Base-by-base conservation (phyloP, 1,140 invertebrate genomes). In the Drosophila sp. region DNA sequence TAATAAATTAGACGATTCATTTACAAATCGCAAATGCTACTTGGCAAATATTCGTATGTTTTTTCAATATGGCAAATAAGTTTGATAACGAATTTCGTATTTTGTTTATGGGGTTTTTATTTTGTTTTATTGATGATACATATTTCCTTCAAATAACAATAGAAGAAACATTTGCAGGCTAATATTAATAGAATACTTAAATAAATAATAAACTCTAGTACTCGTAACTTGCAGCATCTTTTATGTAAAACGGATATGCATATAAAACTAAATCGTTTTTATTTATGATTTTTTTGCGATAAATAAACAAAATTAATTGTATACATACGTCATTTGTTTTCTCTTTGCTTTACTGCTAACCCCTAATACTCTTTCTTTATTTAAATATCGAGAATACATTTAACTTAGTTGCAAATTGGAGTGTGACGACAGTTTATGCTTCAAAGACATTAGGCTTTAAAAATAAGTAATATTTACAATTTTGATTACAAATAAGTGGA, bases 251-350 rank as follows among this genome's bases (percentile, higher is more conserved):
- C 70, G 70, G 62, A 86, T 86, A 64, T 59, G 62, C 69, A 67
- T 77, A 78, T 14, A 41, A 50, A 79, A 69, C 65, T 74, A 79
- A 79, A 83, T 76, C 61, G 70, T 67, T 81, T 84, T 73, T 84
- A 62, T 70, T 74, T 74, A 67, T 70, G 58, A 56, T 80, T 77
- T 78, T 75, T 78, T 75, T 76, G 72, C 72, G 57, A 83, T 80
- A 84, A 83, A 82, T 82, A 82, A 82, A 82, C 50, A 46, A 73
- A 76, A 80, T 61, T 76, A 69, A 41, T 46, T 83, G 80, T 79
- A 82, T 63, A 75, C 48, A 67, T 62, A 51, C n/a, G 27, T 32
- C 53, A 11, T 25, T 32, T 53, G 11, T 27, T 43, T n/a, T 48
- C 29, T 43, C n/a, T n/a, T n/a, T n/a, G n/a, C n/a, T n/a, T 62